Percentiles rank a stretch among this genome's conserved stretches.
Conservation (phyloP, 2,797 vertebrate species). For the Scomberomorus guttatus region DNA sequence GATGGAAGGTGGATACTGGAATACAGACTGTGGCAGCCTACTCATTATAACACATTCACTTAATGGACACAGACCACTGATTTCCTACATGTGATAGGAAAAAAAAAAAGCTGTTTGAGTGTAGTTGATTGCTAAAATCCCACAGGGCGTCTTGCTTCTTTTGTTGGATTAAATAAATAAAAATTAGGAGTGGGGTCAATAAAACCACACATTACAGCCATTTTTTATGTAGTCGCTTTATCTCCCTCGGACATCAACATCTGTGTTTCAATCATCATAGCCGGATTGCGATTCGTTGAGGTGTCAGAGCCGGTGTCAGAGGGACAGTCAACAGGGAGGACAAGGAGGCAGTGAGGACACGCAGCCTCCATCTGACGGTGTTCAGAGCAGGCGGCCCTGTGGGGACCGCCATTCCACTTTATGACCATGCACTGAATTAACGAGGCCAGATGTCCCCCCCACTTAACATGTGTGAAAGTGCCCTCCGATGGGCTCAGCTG, state of each 20-base stretch:
- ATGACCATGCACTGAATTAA: constrained; percentile 86
- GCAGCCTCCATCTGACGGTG: constrained; percentile 70
- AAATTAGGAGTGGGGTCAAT: constrained; percentile 31
- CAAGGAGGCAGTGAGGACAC: constrained; percentile 53
- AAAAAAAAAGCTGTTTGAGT: background rate
- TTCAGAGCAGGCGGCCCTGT: constrained; percentile 72
- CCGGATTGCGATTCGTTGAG: constrained; percentile 18
- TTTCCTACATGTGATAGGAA: constrained; percentile 3
- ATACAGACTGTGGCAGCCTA: constrained; percentile 43
- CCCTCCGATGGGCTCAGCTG: constrained; percentile 84
- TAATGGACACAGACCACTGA: constrained; percentile 31
- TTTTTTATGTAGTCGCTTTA: constrained; percentile 39
- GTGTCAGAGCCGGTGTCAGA: constrained; percentile 55
- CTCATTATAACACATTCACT: constrained; percentile 42
- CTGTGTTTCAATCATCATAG: constrained; percentile 40
- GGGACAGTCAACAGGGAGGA: constrained; percentile 68
- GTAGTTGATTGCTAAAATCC: constrained; percentile 11
- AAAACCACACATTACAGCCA: constrained; percentile 35
- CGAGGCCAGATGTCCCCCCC: constrained; percentile 82
- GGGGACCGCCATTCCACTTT: constrained; percentile 83
- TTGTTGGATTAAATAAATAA: constrained; percentile 33
- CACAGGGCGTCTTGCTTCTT: constrained; percentile 5
- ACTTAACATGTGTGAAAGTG: constrained; percentile 83
- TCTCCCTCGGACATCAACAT: constrained; percentile 36
- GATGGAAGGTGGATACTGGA: constrained; percentile 34